A percentile compares a stretch with the other conserved stretches of the same genome.
Conservation (phyloP, 1,140 invertebrate genomes). For the Patella vulgata region DNA sequence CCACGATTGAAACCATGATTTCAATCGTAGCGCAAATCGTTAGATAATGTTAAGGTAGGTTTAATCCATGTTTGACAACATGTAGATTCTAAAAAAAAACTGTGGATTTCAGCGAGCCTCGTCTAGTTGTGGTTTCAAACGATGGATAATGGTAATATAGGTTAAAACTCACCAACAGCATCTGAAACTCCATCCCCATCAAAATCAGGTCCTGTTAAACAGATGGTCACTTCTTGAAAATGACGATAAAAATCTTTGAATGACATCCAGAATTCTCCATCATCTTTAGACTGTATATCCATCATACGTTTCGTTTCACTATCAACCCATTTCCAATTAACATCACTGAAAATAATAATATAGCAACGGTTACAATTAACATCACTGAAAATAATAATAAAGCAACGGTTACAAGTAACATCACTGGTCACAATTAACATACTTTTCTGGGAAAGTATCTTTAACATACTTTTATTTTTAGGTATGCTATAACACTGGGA, state of each 20-base stretch:
- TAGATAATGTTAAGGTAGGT: too few species aligned
- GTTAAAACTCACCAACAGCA: constrained; percentile 59
- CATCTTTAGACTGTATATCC: constrained; percentile 53
- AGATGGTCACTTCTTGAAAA: constrained; percentile 69
- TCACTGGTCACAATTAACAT: constrained; percentile 60
- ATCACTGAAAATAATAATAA: constrained; percentile 54
- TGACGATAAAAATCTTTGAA: constrained; percentile 67
- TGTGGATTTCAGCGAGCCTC: too few species aligned
- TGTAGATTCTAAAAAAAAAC: too few species aligned
- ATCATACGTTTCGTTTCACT: constrained; percentile 62
- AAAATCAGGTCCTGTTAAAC: constrained; percentile 68
- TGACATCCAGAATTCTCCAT: constrained; percentile 72
- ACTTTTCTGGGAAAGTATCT: too few species aligned
- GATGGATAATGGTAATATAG: too few species aligned
- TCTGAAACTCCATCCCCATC: constrained; percentile 67
- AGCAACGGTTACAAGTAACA: constrained; percentile 76
- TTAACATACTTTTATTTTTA: too few species aligned
- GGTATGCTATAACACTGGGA: too few species aligned
- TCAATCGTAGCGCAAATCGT: too few species aligned
- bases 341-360: constrained; percentile 56
- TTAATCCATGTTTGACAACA: too few species aligned
- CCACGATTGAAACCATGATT: too few species aligned
- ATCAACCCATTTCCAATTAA: constrained; percentile 75
- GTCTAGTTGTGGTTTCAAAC: too few species aligned
- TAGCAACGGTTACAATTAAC: constrained; percentile 76